Base-by-base conservation (phyloP, 2,888 invertebrate genomes). In the Agrotis clavis region DNA sequence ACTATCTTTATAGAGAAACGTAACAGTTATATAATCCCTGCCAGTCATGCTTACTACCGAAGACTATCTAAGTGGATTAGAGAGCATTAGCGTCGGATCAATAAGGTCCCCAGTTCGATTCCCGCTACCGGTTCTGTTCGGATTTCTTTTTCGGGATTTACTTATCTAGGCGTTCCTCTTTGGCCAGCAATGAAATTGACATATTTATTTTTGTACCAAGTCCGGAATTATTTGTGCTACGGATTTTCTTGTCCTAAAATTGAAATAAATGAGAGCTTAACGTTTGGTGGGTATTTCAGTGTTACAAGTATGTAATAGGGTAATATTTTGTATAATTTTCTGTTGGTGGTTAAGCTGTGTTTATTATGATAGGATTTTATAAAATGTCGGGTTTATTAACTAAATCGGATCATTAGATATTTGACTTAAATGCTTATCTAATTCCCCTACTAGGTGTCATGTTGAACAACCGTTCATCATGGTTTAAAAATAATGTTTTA, bases 31-130 rank as follows among this genome's bases (percentile, higher is more conserved):
- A 91, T 93, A 94, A 94, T 92, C 92, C 91, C 84, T 90, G 93
- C 93, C 94, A 93, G 91, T 94, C 94, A 94, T 92, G 92, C 94
- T 94, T 93, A 94, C 90, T 89, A 79, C 87, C 85, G 90, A 90
- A 92, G 90, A 90, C 90, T 89, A 85, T 81, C 89, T 94, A 94
- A 94, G 93, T 94, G 94, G 94, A 94, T 94, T 93, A 93, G 86
- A 88, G 86, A 86, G 93, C 87, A 93, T 94, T 94, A 94, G 88
- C 90, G 91, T 86, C 90, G 90, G 93, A 93, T 94, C 93, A 93
- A 94, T 94, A 92, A 90, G 89, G 90, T 81, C 81, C 76, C 65
- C 81, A 78, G 79, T 85, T 85, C 84, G 86, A 85, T 85, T 87
- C 85, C 71, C 74, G 69, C 86, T 79, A 86, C 89, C 86, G 86